Percentiles rank a stretch among this genome's conserved stretches.
Conservation (phyloP, 2,888 invertebrate genomes). For the Koerneria pararmatus region DNA sequence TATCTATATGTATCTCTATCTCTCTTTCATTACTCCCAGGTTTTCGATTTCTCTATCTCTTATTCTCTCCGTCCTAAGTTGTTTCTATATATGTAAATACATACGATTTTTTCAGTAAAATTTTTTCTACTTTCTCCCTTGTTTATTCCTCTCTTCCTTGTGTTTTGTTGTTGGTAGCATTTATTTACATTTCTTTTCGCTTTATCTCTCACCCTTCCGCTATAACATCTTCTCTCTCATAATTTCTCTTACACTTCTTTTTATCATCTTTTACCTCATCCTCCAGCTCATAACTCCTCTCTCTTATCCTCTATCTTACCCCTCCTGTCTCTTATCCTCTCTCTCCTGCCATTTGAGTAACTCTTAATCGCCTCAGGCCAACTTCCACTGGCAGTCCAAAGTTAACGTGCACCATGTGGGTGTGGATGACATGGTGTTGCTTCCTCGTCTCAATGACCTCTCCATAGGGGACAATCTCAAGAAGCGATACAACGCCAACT, state of each 20-base stretch:
- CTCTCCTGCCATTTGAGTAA: neutral
- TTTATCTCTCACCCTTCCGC: neutral
- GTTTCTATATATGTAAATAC: neutral
- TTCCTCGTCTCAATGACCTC: conserved; percentile 49
- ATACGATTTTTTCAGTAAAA: neutral
- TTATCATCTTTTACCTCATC: neutral
- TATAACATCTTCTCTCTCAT: neutral
- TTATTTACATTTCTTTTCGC: neutral
- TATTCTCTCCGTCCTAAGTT: neutral
- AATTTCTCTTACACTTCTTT: neutral
- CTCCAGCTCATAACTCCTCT: neutral
- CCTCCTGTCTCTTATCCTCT: neutral
- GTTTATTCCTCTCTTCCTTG: neutral
- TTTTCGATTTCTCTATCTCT: too few species aligned
- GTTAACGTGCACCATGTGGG: conserved; percentile 70
- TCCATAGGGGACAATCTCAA: conserved; percentile 71
- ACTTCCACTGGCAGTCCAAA: conserved; percentile 71
- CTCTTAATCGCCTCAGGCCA: conserved; percentile 57
- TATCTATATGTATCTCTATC: neutral
- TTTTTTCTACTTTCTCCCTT: conserved; percentile 15
- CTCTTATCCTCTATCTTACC: neutral
- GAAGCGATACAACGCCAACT: conserved; percentile 70
- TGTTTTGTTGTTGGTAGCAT: neutral
- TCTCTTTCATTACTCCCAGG: too few species aligned
- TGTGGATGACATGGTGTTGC: conserved; percentile 72